Evolutionary conservation across 2,797 vertebrate genomes (phyloP), one percentile per base, ranked within the genome.

Genomic region (Aplochiton taeniatus): DNA sequence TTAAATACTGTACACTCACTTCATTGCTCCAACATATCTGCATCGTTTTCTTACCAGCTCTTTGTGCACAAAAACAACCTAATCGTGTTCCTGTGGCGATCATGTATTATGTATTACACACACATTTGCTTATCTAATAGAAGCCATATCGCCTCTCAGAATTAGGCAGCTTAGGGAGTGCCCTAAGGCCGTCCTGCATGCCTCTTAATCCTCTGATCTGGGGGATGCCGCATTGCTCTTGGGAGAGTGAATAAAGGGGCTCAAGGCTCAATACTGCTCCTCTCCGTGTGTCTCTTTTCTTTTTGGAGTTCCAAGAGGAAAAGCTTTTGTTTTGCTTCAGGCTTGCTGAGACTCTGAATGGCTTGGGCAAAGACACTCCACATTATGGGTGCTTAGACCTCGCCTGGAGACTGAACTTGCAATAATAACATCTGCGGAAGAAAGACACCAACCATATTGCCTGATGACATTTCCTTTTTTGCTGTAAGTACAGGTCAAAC

Each of bases 101-200:
- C 75, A 75, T 80, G 75, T 81, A 76, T 85, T 83, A 79, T 88
- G 72, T 74, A 82, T 87, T 78, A 73, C 75, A 71, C 73, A 77
- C 68, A 76, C 78, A 78, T 85, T 84, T 82, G 79, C 78, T 89
- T 86, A 84, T 90, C 82, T 87, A 88, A 87, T 82, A 82, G 79
- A 59, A 86, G 68, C 74, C 82, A 80, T 80, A 83, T 86, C 71
- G 18, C 19, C 53, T 76, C 77, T 87, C 73, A 76, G 79, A 88
- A 85, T 85, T 79, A 74, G 68, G 75, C 70, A 77, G 52, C 4
- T 84, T 75, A 81, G 58, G 76, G 67, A 86, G 74, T 49, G 58
- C 76, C 83, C 72, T 1, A 9, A 61, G 75, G 78, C 52, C 48
- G 47, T 60, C 51, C 48, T 16, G 5, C 70, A 4, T 61, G 61